Conservation (phyloP, 2,113 vertebrate genomes). For the Lepus europaeus region DNA sequence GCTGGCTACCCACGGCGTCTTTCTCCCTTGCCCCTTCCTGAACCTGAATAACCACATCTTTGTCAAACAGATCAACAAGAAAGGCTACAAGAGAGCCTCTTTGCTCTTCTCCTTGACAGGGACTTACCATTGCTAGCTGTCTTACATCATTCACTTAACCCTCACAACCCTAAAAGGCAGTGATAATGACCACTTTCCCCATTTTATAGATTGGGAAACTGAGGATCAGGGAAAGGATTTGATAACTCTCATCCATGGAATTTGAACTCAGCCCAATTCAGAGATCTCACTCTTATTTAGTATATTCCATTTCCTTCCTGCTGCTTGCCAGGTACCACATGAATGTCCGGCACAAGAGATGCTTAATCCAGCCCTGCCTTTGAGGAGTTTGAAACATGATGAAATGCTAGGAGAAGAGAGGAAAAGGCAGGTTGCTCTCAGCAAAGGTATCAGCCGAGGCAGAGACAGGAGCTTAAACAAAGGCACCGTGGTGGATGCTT, state of each 20-base stretch:
- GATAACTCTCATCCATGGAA: background rate
- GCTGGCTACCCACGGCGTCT: background rate
- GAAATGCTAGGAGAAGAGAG: background rate
- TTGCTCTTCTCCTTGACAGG: background rate
- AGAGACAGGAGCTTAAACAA: fast-evolving
- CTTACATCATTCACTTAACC: background rate
- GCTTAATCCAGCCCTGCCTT: background rate
- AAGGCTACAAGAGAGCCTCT: background rate
- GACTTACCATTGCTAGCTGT: background rate
- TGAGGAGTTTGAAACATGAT: background rate
- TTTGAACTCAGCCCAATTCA: background rate
- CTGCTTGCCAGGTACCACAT: background rate
- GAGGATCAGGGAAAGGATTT: background rate
- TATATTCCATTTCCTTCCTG: background rate
- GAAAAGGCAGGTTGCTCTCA: background rate
- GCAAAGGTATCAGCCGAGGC: background rate
- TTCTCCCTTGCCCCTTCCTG: background rate
- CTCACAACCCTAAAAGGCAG: background rate
- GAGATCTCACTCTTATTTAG: background rate
- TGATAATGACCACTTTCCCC: background rate
- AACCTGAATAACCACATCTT: background rate
- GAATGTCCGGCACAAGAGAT: background rate
- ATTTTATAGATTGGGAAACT: background rate
- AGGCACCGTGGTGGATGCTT: background rate
- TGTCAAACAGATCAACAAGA: background rate